phyloP scores from a whole-genome alignment of 2,797 vertebrate species.

The Acridotheres tristis region DNA sequence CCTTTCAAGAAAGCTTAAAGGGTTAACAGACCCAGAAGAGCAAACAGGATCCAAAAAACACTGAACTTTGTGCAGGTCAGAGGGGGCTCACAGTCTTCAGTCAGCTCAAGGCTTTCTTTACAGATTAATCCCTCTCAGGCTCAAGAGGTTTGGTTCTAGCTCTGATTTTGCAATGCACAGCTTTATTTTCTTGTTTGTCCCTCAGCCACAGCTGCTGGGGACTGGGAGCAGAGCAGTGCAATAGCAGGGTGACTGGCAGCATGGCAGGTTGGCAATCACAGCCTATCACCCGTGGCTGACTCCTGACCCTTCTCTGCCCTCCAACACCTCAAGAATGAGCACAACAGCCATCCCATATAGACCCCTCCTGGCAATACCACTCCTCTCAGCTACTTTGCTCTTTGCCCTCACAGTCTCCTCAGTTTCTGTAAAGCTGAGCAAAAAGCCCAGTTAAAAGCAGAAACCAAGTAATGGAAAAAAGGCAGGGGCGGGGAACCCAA shows the following conservation, averaged over 20 bases:
- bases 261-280: neutral
- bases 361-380: neutral
- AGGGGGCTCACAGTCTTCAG: neutral
- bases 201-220: neutral
- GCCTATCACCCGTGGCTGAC: neutral
- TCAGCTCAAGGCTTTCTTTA: slow-evolving; percentile 37
- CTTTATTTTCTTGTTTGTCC: slow-evolving; percentile 24
- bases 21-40: neutral
- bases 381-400: neutral
- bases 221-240: neutral
- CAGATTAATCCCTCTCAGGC: neutral
- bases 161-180: neutral
- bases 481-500: neutral
- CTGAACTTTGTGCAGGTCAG: neutral
- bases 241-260: neutral
- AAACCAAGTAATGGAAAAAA: neutral
- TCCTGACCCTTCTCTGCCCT: neutral
- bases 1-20: neutral
- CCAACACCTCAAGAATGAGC: neutral
- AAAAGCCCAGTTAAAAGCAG: slow-evolving; percentile 11
- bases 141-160: slow-evolving; percentile 33
- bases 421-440: neutral
- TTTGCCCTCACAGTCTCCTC: neutral
- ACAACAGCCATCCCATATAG: neutral
- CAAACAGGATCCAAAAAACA: neutral